Evolutionary conservation across 53 echinoderm and acorn worm genomes (phyloP).

Genomic region (Paelopatides confundens): DNA sequence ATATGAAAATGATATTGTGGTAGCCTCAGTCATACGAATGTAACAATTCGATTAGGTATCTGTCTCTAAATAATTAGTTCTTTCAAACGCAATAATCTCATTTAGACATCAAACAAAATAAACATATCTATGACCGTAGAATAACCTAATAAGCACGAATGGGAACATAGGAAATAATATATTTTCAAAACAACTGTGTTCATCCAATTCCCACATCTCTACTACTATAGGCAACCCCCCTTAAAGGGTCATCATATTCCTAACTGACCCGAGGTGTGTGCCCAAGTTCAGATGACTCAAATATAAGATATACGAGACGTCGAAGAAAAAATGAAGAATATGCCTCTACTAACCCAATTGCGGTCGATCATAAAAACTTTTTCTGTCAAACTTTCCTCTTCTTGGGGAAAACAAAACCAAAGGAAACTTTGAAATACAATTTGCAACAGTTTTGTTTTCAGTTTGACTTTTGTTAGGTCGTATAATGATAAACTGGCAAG

Average conservation of each 20-base stretch:
- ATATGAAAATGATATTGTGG: too few relatives aligned
- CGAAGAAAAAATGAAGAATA: neutral
- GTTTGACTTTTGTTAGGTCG: neutral
- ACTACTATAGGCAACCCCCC: too few relatives aligned
- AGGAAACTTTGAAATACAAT: neutral
- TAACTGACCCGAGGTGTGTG: neutral
- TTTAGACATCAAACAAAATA: too few relatives aligned
- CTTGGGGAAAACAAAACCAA: neutral
- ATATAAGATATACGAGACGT: neutral
- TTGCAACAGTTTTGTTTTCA: slow-evolving; percentile 23
- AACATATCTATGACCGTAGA: too few relatives aligned
- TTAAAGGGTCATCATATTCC: neutral
- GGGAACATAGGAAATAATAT: too few relatives aligned
- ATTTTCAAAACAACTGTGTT: too few relatives aligned
- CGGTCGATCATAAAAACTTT: slow-evolving; percentile 1
- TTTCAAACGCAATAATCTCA: too few relatives aligned
- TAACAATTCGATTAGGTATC: too few relatives aligned
- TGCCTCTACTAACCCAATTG: slow-evolving; percentile 49
- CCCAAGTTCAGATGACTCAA: neutral
- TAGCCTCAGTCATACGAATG: too few relatives aligned
- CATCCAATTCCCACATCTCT: too few relatives aligned
- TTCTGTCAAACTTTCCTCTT: neutral
- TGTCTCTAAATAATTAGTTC: too few relatives aligned
- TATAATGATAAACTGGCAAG: neutral
- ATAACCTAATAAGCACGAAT: too few relatives aligned